Evolutionary conservation across 2,797 vertebrate genomes (phyloP).

Genomic region (Platyrinchus mystaceus): DNA sequence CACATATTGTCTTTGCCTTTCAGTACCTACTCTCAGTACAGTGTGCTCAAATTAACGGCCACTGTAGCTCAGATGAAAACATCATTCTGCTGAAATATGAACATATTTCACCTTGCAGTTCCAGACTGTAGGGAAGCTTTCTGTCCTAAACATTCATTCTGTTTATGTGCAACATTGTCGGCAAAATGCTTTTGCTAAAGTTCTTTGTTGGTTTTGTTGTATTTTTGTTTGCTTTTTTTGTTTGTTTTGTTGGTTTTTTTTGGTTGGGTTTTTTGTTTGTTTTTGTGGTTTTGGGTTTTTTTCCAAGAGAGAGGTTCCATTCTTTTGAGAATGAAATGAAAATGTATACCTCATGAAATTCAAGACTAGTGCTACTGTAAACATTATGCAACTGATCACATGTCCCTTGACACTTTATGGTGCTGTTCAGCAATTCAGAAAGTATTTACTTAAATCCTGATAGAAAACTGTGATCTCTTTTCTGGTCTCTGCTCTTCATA

Average conservation of each 20-base stretch:
- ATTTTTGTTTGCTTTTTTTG: not conserved
- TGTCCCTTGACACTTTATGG: not conserved
- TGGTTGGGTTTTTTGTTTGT: not conserved
- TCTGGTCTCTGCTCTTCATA: not conserved
- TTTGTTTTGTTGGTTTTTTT: too few relatives aligned
- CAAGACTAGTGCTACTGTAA: not conserved
- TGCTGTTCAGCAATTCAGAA: not conserved
- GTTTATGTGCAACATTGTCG: not conserved
- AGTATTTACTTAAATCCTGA: not conserved
- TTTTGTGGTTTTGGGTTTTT: not conserved
- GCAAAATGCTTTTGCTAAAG: not conserved
- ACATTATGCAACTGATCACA: not conserved
- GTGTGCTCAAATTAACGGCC: not conserved
- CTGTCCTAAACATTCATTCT: not conserved
- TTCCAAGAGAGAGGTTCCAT: not conserved
- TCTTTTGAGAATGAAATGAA: not conserved
- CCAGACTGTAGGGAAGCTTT: not conserved
- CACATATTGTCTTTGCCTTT: not conserved
- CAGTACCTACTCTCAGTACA: fast-evolving
- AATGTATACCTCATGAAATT: not conserved
- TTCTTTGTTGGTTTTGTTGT: not conserved
- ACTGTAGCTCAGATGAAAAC: not conserved
- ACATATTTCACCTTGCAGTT: not conserved
- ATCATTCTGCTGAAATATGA: not conserved
- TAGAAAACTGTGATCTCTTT: not conserved